Base-by-base conservation (phyloP, 2,888 invertebrate genomes). In the Drosophila lacicola region DNA sequence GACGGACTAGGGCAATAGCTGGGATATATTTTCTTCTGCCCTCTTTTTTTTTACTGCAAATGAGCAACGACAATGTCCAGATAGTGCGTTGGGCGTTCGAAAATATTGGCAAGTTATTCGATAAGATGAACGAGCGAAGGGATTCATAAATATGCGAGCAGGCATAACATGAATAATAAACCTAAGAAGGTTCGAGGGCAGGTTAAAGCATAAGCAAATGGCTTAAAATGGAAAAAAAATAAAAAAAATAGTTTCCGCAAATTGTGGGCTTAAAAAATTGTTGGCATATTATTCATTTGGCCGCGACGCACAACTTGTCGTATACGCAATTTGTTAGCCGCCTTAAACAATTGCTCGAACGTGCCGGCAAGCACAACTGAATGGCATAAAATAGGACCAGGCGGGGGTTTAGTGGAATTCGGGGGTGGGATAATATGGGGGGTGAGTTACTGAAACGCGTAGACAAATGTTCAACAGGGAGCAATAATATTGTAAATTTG, bases 401-500 rank as follows among this genome's bases (percentile, higher is more conserved):
- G 9, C 0, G 6, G 33, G 21, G 1, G 17, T 17, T 17, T 17
- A 2, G 17, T 17, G 17, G 17, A 17, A 17, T 17, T 17, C 17
- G 1, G 9, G 14, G 2, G 1, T 0, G 11, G 11, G 1, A 3
- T 17, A 17, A 17, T 1, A 1, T 17, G 17, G 17, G 1, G 19
- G 2, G 1, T 0, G 11, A 10, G 1, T 2, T 33, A 13, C 47
- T 55, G 57, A 19, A 41, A 53, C 55, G 60, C 60, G 42, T 42
- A 63, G 70, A 75, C 68, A 82, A 81, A 83, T 80, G 82, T 70
- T 80, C 85, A 88, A 85, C 82, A 72, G 88, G 85, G 85, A 77
- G 85, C 81, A 80, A 88, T 87, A 82, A 88, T 81, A 81, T 85
- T 82, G 74, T 76, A 82, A 85, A 87, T 82, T 82, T 76, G 75